Conservation (phyloP, 1,140 invertebrate species). For the Pseudobourletiella spinata region DNA sequence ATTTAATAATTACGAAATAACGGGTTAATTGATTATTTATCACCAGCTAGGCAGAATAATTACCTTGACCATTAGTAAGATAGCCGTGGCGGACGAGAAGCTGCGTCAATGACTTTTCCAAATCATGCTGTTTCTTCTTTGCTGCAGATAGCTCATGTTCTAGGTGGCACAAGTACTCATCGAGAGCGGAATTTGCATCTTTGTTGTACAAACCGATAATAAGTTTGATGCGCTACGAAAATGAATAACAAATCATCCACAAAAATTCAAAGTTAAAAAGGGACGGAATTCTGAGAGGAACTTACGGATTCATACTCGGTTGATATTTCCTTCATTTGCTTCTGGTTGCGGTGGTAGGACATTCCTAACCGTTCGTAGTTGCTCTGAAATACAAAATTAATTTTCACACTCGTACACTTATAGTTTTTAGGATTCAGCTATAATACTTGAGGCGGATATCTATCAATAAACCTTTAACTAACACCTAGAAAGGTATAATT, state of each 20-base stretch:
- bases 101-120: slow-evolving; percentile 24
- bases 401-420: no score
- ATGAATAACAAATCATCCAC: not conserved
- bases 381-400: not conserved
- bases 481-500: no score
- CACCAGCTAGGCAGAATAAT: not conserved
- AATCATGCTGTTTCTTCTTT: slow-evolving; percentile 15
- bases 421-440: no score
- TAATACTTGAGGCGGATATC: no score
- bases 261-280: not conserved
- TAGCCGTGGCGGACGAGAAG: slow-evolving; percentile 28
- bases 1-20: not conserved
- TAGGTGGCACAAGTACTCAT: not conserved
- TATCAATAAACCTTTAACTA: no score
- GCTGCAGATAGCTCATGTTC: slow-evolving; percentile 11
- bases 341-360: not conserved
- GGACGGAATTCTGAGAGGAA: not conserved
- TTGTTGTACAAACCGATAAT: slow-evolving; percentile 8
- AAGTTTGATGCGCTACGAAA: slow-evolving; percentile 8
- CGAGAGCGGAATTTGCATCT: slow-evolving; percentile 4
- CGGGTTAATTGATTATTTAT: not conserved
- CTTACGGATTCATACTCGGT: slow-evolving; percentile 10
- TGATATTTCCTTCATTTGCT: slow-evolving; percentile 12
- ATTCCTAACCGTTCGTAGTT: not conserved
- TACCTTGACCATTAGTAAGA: slow-evolving; percentile 27